These are phyloP conservation scores for Oreochromis grahami DNA, from an alignment of 2,797 vertebrate species.

Conservation along the genomic window DNA sequence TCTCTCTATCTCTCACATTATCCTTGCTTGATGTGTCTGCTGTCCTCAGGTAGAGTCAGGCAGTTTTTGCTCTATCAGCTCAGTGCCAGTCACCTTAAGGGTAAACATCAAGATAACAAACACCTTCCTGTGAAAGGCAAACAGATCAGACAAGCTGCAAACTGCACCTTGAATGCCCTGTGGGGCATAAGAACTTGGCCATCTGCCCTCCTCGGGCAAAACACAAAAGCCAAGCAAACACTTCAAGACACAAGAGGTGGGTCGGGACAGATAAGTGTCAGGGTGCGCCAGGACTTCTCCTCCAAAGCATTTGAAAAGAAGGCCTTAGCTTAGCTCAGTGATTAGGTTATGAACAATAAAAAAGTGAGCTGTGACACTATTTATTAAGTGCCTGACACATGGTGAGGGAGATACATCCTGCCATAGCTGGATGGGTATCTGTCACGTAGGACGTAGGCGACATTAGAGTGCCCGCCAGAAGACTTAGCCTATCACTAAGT, in stretches of 20 bases:
- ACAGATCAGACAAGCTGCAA: slow-evolving; percentile 69
- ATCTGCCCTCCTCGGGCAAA: slow-evolving; percentile 50
- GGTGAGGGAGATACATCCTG: slow-evolving; percentile 53
- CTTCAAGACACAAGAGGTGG: slow-evolving; percentile 65
- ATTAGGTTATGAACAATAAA: slow-evolving; percentile 62
- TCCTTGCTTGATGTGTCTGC: slow-evolving; percentile 12
- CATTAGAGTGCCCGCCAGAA: slow-evolving; percentile 70
- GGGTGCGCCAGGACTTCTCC: slow-evolving; percentile 68
- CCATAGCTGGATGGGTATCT: slow-evolving; percentile 65
- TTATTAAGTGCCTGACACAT: slow-evolving; percentile 58
- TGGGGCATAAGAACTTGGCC: slow-evolving; percentile 57
- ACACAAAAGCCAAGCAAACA: slow-evolving; percentile 76
- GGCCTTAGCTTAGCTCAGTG: slow-evolving; percentile 58
- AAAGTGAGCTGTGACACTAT: slow-evolving; percentile 55
- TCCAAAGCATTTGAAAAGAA: slow-evolving; percentile 33
- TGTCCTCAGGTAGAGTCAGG: slow-evolving; percentile 32
- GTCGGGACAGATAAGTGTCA: slow-evolving; percentile 71
- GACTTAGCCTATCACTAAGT: slow-evolving; percentile 78
- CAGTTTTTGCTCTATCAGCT: slow-evolving; percentile 49
- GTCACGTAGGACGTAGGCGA: slow-evolving; percentile 67
- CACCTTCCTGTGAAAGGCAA: slow-evolving; percentile 56
- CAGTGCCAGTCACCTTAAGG: slow-evolving; percentile 52
- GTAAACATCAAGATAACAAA: slow-evolving; percentile 65
- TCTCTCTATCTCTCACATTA: background rate
- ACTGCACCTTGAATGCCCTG: slow-evolving; percentile 60